A percentile compares a stretch with the other conserved stretches of the same genome.
Conservation (phyloP, 2,797 vertebrate species). For the Myoxocephalus aenaeus region DNA sequence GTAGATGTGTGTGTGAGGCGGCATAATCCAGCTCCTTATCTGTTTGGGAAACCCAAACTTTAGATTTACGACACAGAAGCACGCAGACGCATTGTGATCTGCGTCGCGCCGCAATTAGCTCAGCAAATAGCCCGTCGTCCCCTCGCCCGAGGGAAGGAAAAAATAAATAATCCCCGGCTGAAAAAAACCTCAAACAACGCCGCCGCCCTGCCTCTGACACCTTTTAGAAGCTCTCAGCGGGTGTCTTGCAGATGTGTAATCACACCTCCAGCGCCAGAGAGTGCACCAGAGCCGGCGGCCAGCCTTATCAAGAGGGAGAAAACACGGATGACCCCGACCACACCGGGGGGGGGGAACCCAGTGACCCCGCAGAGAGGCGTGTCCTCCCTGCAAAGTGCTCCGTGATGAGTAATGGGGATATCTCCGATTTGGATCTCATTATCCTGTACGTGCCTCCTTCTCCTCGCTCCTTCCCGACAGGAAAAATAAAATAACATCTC, state of each 20-base stretch:
- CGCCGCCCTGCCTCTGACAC: conserved; percentile 57
- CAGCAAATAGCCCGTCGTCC: conserved; percentile 48
- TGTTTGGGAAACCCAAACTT: conserved; percentile 44
- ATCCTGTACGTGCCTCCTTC: conserved; percentile 18
- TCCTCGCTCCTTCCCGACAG: neutral
- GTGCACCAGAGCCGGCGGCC: conserved; percentile 73
- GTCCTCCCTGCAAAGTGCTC: conserved; percentile 66
- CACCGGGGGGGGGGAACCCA: conserved; percentile 53
- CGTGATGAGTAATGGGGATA: conserved; percentile 63
- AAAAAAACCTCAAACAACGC: conserved; percentile 55
- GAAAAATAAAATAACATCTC: conserved; percentile 60
- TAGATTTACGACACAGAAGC: conserved; percentile 56
- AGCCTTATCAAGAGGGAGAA: conserved; percentile 82
- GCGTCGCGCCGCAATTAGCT: conserved; percentile 37
- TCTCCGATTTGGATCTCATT: conserved; percentile 63
- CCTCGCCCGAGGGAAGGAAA: conserved; percentile 38
- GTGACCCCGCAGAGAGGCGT: conserved; percentile 74
- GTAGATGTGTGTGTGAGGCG: conserved; percentile 11
- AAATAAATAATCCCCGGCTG: conserved; percentile 25
- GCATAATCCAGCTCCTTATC: conserved; percentile 36
- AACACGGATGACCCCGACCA: conserved; percentile 77
- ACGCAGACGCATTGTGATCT: conserved; percentile 27
- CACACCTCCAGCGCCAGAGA: conserved; percentile 64
- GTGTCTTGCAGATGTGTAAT: conserved; percentile 74
- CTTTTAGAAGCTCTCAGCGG: conserved; percentile 71